Conservation (phyloP, 2,113 vertebrate genomes). For the Pseudolaguvia tuberculata region DNA sequence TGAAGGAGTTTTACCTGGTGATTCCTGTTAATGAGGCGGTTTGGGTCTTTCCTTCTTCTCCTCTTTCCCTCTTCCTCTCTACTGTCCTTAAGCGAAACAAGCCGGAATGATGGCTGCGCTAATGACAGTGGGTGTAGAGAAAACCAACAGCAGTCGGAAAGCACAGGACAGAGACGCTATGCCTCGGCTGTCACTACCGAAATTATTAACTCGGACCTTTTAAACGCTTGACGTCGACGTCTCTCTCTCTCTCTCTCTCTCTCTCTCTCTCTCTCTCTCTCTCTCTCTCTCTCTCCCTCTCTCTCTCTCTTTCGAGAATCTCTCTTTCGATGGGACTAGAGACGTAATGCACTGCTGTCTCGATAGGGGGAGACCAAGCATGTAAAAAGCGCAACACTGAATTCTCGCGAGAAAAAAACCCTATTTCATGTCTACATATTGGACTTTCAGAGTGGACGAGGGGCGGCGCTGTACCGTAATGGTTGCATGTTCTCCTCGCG, state of each 20-base stretch:
- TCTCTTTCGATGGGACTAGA: neutral
- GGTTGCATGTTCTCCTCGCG: too few relatives aligned
- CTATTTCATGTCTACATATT: neutral
- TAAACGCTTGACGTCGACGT: conserved; percentile 30
- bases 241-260: too few relatives aligned
- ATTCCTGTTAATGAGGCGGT: conserved; percentile 30
- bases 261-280: too few relatives aligned
- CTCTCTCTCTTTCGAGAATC: conserved; percentile 19
- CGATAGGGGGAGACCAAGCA: conserved; percentile 47
- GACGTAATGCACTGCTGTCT: conserved; percentile 25
- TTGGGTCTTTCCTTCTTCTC: conserved; percentile 31
- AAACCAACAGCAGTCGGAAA: conserved; percentile 6
- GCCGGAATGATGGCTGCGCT: conserved; percentile 28
- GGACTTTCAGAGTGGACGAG: too few relatives aligned
- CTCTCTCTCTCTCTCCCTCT: too few relatives aligned
- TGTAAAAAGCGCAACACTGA: conserved; percentile 30
- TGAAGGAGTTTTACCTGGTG: conserved; percentile 48
- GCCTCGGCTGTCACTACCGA: conserved; percentile 26
- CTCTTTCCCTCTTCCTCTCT: conserved; percentile 30
- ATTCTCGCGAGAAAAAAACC: conserved; percentile 55
- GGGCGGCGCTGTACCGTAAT: too few relatives aligned
- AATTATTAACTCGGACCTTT: conserved; percentile 12
- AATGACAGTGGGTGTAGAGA: conserved; percentile 6
- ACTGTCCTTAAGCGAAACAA: conserved; percentile 43
- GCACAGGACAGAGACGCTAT: conserved; percentile 20